These are phyloP conservation scores for Sebastes hubbsi DNA, from an alignment of 2,797 vertebrate genomes.

Conservation along the genomic window DNA sequence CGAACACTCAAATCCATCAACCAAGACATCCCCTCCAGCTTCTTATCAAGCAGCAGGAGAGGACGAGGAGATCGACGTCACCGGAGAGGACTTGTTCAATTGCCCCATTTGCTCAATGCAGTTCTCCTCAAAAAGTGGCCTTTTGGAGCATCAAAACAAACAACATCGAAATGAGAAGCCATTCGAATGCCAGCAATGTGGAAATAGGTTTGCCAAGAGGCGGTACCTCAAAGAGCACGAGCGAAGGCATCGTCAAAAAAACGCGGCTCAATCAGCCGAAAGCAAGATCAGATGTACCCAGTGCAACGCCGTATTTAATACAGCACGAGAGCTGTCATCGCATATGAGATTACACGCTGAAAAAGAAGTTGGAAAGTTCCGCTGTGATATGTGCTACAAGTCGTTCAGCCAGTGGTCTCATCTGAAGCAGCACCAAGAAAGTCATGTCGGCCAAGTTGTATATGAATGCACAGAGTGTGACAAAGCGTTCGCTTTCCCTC, in stretches of 20 bases:
- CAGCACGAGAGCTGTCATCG: conserved; percentile 62
- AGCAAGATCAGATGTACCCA: conserved; percentile 62
- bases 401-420: conserved; percentile 74
- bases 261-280: neutral
- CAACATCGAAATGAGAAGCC: conserved; percentile 59
- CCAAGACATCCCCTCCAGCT: conserved; percentile 1
- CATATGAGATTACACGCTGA: conserved; percentile 76
- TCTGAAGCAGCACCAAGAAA: conserved; percentile 83
- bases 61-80: conserved; percentile 82
- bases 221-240: conserved; percentile 76
- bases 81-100: conserved; percentile 78
- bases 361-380: conserved; percentile 63
- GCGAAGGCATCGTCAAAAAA: conserved; percentile 55
- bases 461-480: conserved; percentile 88
- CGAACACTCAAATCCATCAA: conserved; percentile 8
- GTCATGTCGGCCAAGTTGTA: conserved; percentile 84
- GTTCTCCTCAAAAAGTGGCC: conserved; percentile 75
- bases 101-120: conserved; percentile 74
- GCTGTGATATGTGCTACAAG: conserved; percentile 87
- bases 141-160: conserved; percentile 81
- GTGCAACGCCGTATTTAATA: conserved; percentile 55
- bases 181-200: conserved; percentile 79
- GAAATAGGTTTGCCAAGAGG: conserved; percentile 72
- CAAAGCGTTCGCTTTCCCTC: conserved; percentile 85
- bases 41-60: conserved; percentile 37